phyloP scores from a whole-genome alignment of 2,113 vertebrate genomes.

The Cottus gobio region DNA sequence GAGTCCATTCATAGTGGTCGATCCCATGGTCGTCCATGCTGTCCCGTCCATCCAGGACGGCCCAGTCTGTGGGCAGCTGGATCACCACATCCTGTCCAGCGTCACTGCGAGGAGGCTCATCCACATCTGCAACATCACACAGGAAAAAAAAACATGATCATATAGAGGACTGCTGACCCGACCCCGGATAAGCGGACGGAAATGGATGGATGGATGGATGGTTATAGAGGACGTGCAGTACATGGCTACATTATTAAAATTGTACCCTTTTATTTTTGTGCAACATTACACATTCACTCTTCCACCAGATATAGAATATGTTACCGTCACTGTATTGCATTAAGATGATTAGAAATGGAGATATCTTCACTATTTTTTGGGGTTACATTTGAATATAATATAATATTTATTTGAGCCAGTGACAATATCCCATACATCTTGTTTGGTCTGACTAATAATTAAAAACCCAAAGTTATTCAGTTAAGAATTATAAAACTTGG shows the following conservation, averaged over 20 bases:
- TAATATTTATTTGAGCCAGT: neutral
- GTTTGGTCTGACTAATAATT: neutral
- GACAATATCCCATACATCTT: neutral
- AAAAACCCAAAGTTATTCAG: neutral
- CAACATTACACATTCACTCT: neutral
- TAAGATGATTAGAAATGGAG: neutral
- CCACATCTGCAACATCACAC: constrained; percentile 74
- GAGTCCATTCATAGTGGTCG: constrained; percentile 88
- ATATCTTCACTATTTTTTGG: neutral
- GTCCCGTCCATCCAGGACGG: constrained; percentile 91
- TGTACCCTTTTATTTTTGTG: neutral
- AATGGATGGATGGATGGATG: no score
- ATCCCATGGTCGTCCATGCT: constrained; percentile 93
- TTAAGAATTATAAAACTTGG: neutral
- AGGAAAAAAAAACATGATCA: neutral
- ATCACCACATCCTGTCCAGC: constrained; percentile 92
- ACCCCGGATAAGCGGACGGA: no score
- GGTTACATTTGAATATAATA: neutral
- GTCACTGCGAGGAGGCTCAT: constrained; percentile 89
- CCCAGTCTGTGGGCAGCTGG: constrained; percentile 92
- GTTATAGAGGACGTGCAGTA: neutral
- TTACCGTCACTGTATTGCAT: neutral
- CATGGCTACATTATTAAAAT: neutral
- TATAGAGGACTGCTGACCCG: no score
- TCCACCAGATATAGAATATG: neutral